Conservation (phyloP, 2,113 vertebrate genomes). For the Caracal caracal region DNA sequence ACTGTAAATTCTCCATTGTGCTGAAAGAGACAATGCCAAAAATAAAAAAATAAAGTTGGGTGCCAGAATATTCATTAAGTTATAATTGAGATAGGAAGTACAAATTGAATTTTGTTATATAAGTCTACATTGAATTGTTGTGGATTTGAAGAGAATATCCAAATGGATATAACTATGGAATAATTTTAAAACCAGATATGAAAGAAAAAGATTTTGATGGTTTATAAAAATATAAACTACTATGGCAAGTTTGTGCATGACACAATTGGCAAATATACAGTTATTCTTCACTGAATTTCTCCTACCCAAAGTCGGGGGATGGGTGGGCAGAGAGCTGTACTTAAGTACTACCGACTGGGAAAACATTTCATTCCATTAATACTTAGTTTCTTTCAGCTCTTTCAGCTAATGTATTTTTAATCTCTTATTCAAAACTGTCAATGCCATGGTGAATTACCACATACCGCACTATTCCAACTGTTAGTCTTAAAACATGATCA, state of each 20-base stretch:
- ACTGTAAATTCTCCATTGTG: conserved; percentile 90
- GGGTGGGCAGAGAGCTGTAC: not conserved
- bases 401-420: conserved; percentile 48
- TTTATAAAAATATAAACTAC: conserved; percentile 44
- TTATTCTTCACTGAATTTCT: not conserved
- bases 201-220: not conserved
- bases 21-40: conserved; percentile 81
- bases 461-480: not conserved
- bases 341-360: not conserved
- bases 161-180: not conserved
- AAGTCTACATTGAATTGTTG: not conserved
- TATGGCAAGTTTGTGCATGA: not conserved
- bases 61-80: not conserved
- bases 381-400: conserved; percentile 27
- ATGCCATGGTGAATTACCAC: not conserved
- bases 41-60: not conserved
- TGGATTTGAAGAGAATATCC: not conserved
- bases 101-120: not conserved
- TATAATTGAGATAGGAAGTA: not conserved
- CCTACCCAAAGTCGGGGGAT: not conserved
- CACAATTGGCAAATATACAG: not conserved
- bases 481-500: conserved; percentile 8
- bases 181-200: conserved; percentile 45
- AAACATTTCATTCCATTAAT: not conserved
- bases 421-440: conserved; percentile 38